Conservation (phyloP, 2,113 vertebrate species). For the Brachyistius frenatus region DNA sequence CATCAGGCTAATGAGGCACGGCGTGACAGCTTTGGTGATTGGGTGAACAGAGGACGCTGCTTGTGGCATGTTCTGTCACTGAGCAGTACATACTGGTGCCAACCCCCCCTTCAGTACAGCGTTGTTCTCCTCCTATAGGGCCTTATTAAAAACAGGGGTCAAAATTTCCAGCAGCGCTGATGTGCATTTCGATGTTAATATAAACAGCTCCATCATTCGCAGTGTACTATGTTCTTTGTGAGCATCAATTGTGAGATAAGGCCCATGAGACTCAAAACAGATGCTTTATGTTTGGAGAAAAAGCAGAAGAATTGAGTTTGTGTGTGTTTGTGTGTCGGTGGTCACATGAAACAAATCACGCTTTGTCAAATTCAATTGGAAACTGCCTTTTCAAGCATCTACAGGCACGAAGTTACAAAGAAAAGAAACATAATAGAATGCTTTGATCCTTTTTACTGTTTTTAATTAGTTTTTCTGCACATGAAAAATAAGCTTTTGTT, state of each 20-base stretch:
- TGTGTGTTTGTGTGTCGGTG: constrained; percentile 10
- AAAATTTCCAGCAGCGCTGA: constrained; percentile 14
- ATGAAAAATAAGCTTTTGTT: constrained; percentile 63
- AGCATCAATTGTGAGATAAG: constrained; percentile 33
- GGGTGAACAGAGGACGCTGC: constrained; percentile 51
- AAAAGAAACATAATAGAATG: constrained; percentile 48
- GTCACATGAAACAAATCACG: constrained; percentile 22
- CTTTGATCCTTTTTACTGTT: constrained; percentile 66
- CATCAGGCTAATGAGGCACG: constrained; percentile 75
- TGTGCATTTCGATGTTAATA: constrained; percentile 13
- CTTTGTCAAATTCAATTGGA: constrained; percentile 52
- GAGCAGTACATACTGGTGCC: constrained; percentile 39
- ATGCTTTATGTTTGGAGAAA: background rate
- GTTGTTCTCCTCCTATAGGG: constrained; percentile 13
- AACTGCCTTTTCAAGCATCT: constrained; percentile 40
- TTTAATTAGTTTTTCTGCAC: constrained; percentile 70
- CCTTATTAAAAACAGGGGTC: constrained; percentile 46
- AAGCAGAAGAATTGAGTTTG: background rate
- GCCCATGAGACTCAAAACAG: background rate
- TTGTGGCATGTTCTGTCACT: constrained; percentile 63
- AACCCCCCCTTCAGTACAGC: background rate
- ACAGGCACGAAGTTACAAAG: constrained; percentile 28
- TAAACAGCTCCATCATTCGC: background rate
- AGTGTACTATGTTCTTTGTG: background rate
- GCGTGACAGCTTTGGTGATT: constrained; percentile 70